Conservation (phyloP, 2,888 invertebrate species). For the Drepanosiphum platanoidis region DNA sequence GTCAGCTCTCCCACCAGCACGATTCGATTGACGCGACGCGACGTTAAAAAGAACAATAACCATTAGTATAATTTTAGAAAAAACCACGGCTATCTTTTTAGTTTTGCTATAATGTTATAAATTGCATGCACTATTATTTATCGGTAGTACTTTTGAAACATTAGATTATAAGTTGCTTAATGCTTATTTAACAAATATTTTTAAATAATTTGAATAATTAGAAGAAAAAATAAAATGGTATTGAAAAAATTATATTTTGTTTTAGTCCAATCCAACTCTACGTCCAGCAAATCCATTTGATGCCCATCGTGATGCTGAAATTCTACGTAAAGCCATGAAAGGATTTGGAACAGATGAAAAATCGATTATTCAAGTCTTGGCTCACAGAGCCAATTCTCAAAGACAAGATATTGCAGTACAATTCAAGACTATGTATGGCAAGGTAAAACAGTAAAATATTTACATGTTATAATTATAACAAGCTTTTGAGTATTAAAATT, state of each 20-base stretch:
- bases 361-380: slow-evolving; percentile 84
- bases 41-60: too few species aligned
- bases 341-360: slow-evolving; percentile 93
- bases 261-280: slow-evolving; percentile 79
- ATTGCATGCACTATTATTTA: background rate
- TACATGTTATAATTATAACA: background rate
- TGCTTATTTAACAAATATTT: background rate
- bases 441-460: slow-evolving; percentile 70
- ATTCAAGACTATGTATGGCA: slow-evolving; percentile 88
- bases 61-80: too few species aligned
- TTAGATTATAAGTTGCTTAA: background rate
- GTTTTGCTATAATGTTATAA: background rate
- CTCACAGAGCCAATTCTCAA: slow-evolving; percentile 84
- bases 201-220: background rate
- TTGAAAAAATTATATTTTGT: slow-evolving; percentile 56
- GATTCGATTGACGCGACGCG: too few species aligned
- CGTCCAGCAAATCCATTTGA: slow-evolving; percentile 81
- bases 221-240: background rate
- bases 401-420: slow-evolving; percentile 82
- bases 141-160: background rate
- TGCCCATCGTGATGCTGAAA: slow-evolving; percentile 81
- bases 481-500: background rate
- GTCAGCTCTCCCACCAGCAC: too few species aligned
- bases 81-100: background rate
- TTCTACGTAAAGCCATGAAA: slow-evolving; percentile 90